Conservation (phyloP, 2,797 vertebrate species). For the Spheniscus humboldti region DNA sequence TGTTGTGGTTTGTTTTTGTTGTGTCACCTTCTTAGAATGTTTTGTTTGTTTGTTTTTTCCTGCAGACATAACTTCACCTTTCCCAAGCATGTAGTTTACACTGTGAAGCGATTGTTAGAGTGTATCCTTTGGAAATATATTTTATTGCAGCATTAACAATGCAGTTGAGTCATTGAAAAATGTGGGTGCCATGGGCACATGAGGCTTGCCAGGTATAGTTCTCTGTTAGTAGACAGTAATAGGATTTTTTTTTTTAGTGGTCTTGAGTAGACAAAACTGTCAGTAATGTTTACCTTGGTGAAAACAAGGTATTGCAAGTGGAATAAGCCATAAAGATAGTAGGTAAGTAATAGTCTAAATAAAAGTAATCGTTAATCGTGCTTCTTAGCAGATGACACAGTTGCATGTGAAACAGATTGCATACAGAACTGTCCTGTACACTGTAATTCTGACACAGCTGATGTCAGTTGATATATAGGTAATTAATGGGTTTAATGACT, state of each 20-base stretch:
- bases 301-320: background rate
- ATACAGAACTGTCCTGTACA: background rate
- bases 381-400: slow-evolving; percentile 24
- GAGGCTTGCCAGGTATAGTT: background rate
- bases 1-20: background rate
- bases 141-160: background rate
- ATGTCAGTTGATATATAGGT: slow-evolving; percentile 19
- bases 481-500: slow-evolving; percentile 34
- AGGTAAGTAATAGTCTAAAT: slow-evolving; percentile 16
- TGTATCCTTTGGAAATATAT: background rate
- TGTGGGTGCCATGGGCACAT: background rate
- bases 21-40: slow-evolving; percentile 25
- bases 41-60: background rate
- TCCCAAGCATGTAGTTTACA: slow-evolving; percentile 20
- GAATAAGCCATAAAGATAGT: background rate
- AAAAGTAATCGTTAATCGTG: slow-evolving; percentile 27
- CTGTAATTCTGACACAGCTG: slow-evolving; percentile 33
- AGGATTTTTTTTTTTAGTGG: background rate
- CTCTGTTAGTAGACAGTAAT: background rate
- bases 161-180: background rate
- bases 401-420: slow-evolving; percentile 6
- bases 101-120: slow-evolving; percentile 19
- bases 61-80: slow-evolving; percentile 40
- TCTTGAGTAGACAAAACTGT: slow-evolving; percentile 6
- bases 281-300: background rate